Evolutionary conservation across 2,888 invertebrate genomes (phyloP), one percentile per base, ranked within the genome.

Genomic region (Nomada flava): DNA sequence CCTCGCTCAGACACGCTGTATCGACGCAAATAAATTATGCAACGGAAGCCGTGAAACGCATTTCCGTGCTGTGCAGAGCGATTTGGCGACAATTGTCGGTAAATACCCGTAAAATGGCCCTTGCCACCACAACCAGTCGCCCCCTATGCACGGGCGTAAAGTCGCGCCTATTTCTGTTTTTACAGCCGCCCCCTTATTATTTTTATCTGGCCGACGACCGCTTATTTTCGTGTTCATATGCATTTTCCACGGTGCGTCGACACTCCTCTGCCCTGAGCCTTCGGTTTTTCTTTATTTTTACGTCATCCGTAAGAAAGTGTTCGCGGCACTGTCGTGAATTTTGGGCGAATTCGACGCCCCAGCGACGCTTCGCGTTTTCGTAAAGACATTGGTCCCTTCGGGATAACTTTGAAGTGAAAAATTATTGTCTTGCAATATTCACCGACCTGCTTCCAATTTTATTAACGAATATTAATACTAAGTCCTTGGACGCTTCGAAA

Each of bases 181-280:
- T 85, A 87, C 88, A 86, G 85, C 87, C 86, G 86, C 75, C 85
- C 83, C 85, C 87, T 78, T 88, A 90, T 89, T 91, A 91, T 91
- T 91, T 90, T 90, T 91, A 90, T 90, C 90, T 77, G 72, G 29
- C 82, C 5, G 72, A 70, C 82, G 77, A 18, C 82, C 80, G 85
- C 89, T 89, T 88, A 89, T 88, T 90, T 89, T 87, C 84, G 88
- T 86, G 85, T 86, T 85, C 88, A 71, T 88, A 84, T 88, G 87
- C 89, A 90, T 89, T 89, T 90, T 90, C 89, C 85, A 75, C 82
- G 87, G 84, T 81, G 83, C 87, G 85, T 82, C 89, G 86, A 88
- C 89, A 83, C 81, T 85, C 76, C 13, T n/a, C 65, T 29, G 23
- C 23, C 76, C 63, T 11, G 26, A 20, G 1, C 5, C 23, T 3